Percentiles rank a stretch among this genome's conserved stretches.
Evolutionary conservation across 2,113 vertebrate genomes (phyloP).

Genomic region (Rutilus rutilus): DNA sequence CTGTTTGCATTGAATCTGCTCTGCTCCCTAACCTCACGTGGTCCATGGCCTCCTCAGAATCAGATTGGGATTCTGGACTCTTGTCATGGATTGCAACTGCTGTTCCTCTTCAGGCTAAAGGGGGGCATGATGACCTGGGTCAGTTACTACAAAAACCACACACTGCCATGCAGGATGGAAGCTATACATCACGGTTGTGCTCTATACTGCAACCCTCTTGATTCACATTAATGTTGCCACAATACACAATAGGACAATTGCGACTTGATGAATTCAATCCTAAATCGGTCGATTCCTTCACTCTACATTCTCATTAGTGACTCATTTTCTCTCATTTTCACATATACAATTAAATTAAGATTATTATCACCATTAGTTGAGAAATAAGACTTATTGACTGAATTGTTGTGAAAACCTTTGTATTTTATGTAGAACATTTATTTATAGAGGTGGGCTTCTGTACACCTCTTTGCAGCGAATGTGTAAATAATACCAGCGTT

Average conservation of each 20-base stretch:
- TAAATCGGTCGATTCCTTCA: not conserved
- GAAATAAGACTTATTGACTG: not conserved
- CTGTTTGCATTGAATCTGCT: slow-evolving; percentile 69
- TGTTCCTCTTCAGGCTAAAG: not conserved
- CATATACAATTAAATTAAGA: not conserved
- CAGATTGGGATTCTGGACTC: slow-evolving; percentile 72
- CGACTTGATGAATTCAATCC: slow-evolving; percentile 55
- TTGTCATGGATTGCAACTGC: slow-evolving; percentile 47
- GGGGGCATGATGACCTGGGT: slow-evolving; percentile 52
- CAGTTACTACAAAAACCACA: slow-evolving; percentile 71
- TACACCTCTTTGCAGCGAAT: not conserved
- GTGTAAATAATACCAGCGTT: not conserved
- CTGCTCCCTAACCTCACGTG: slow-evolving; percentile 61
- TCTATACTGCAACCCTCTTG: slow-evolving; percentile 57
- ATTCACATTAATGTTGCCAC: slow-evolving; percentile 53
- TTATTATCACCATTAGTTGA: not conserved
- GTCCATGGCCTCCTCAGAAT: slow-evolving; percentile 60
- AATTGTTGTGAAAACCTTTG: not conserved
- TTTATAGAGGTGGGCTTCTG: not conserved
- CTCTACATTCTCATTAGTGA: not conserved
- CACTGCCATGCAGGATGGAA: slow-evolving; percentile 62
- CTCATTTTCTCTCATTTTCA: not conserved
- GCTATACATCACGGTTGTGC: slow-evolving; percentile 70
- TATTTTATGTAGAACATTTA: not conserved
- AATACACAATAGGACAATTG: slow-evolving; percentile 58